Base-by-base conservation (phyloP, 2,888 invertebrate genomes). In the Drosophila greeni region DNA sequence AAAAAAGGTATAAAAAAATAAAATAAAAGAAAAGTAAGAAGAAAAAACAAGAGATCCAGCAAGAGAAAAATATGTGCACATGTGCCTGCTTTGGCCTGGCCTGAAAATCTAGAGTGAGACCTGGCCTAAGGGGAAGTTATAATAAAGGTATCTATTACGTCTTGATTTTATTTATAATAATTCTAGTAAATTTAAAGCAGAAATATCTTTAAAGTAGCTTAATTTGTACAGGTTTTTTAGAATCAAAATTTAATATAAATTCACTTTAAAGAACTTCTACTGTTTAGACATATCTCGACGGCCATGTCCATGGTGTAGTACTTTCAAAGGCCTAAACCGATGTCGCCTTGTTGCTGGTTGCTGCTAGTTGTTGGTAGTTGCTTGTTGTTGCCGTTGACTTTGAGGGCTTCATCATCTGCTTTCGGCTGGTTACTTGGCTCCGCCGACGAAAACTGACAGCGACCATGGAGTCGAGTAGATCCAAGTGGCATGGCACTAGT, bases 371-470 rank as follows among this genome's bases (percentile, higher is more conserved):
- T 33, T 29, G 29, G 18, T 57, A 45, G 47, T 58, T 49, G 62
- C 59, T 52, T 54, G 55, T 45, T 66, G 59, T 64, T 75, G 72
- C 65, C 73, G 78, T 75, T 85, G 87, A 86, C 86, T 86, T 86
- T 87, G 87, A 85, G 86, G 87, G 87, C 87, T 86, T 86, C 87
- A 84, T 86, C 86, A 84, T 84, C 84, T 83, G 80, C 83, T 83
- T 83, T 83, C 74, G 76, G 83, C 76, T 83, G 76, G 68, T 76
- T 75, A 61, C 70, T 64, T 71, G 55, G 80, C 66, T 66, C 59
- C 65, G 70, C 67, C 76, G 68, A 74, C 84, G 72, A 80, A 81
- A 81, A 83, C 74, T 76, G 79, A 81, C 81, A 77, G 75, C 70
- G 82, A 75, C 84, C 59, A 59, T 59, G 59, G 59, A 58, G 59